Conservation (phyloP, 2,888 invertebrate genomes). For the Bimastos eiseni region DNA sequence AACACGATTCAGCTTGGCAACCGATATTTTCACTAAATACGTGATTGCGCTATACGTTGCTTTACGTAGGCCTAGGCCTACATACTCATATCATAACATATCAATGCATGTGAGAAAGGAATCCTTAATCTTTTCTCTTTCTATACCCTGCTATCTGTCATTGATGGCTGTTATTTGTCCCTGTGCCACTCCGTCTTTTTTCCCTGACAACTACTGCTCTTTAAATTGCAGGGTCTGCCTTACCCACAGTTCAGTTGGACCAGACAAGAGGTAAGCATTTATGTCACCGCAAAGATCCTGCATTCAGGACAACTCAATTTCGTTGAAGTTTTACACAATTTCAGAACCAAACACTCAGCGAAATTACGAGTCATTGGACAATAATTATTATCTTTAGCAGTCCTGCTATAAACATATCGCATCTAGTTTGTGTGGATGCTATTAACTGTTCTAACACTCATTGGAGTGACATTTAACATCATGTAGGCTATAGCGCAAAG, state of each 20-base stretch:
- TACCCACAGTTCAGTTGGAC: conserved; percentile 28
- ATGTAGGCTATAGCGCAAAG: too few species aligned
- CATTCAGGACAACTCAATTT: background rate
- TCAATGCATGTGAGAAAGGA: background rate
- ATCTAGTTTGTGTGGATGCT: too few species aligned
- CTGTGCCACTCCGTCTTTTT: background rate
- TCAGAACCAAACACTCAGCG: too few species aligned
- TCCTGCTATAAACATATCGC: too few species aligned
- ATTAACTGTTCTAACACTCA: too few species aligned
- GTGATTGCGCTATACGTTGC: background rate
- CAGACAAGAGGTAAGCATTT: conserved; percentile 26
- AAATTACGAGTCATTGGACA: too few species aligned
- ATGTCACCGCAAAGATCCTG: too few species aligned
- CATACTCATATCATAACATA: too few species aligned
- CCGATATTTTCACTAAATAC: background rate
- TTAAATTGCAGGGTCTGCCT: conserved; percentile 16
- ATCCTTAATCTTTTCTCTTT: background rate
- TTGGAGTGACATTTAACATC: too few species aligned
- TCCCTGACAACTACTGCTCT: background rate
- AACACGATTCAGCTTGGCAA: too few species aligned
- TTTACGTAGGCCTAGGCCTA: too few species aligned
- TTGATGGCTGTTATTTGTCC: background rate
- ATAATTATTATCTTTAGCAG: too few species aligned
- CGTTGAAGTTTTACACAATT: background rate
- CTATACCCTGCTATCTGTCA: background rate